Evolutionary conservation across 2,888 invertebrate genomes (phyloP), one percentile per base, ranked within the genome.

Genomic region (Heterodera filipjevi): DNA sequence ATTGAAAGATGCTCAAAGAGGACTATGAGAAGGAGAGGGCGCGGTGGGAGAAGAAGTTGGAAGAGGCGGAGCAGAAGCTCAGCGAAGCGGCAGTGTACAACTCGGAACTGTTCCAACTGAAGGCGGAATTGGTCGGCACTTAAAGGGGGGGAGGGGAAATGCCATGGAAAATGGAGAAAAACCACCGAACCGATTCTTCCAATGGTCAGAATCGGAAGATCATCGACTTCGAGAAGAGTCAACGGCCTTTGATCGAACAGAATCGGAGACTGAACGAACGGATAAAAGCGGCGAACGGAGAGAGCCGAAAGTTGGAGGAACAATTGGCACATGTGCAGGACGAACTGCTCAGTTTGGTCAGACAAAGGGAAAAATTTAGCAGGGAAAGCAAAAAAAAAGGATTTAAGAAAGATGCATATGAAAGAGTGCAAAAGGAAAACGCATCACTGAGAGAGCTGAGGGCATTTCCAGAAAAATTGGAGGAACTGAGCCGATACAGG

Each of bases 221-320:
- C 49, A 84, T 89, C 30, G 88, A 88, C n/a, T 82, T 88, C 81
- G 88, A 89, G 72, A 86, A 85, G 79, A 84, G 81, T 59, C 87
- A 89, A 75, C 78, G 80, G 33, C 88, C 88, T 16, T 74, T 88
- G 80, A 82, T 87, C 35, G 88, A 88, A 33, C 83, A 85, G 35
- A 88, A 89, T 77, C 79, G 86, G 30, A 84, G 87, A 66, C 76
- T 89, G 32, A 79, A 77, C 68, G 88, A 89, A 33, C 79, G 87
- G n/a, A 87, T 88, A 80, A 83, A 84, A 66, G 75, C 53, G 32
- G 77, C 87, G 0, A 81, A 80, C 14, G 77, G 81, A 12, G 86
- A 88, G 76, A 79, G 82, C 66, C 86, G 85, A 73, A 85, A 86
- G 49, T 72, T 85, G n/a, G 87, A 88, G 77, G 84, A 85, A 71